Conservation (phyloP, 2,888 invertebrate genomes). For the Molanna angustata region DNA sequence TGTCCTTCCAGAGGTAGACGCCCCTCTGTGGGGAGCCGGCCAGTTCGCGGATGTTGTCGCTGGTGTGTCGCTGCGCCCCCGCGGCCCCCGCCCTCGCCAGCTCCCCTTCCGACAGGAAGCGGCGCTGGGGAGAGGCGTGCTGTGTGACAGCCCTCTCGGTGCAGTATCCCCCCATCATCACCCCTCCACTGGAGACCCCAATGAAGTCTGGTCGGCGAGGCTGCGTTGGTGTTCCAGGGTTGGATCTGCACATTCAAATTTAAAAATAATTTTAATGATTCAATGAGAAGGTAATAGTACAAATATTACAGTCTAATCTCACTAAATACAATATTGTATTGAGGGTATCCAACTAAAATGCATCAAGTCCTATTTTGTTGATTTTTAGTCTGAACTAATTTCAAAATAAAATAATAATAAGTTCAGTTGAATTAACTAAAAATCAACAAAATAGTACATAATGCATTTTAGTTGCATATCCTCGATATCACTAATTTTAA, state of each 20-base stretch:
- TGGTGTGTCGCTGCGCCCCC: slow-evolving; percentile 69
- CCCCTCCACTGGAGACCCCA: slow-evolving; percentile 57
- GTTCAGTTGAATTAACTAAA: too few relatives aligned
- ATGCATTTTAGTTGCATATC: too few relatives aligned
- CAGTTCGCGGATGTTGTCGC: slow-evolving; percentile 83
- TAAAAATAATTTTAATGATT: too few relatives aligned
- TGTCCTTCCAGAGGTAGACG: slow-evolving; percentile 78
- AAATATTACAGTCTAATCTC: too few relatives aligned
- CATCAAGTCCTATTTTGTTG: too few relatives aligned
- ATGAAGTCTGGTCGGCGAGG: slow-evolving; percentile 86
- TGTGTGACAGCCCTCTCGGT: slow-evolving; percentile 23
- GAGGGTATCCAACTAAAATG: too few relatives aligned
- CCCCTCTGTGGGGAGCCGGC: slow-evolving; percentile 85
- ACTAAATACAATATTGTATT: too few relatives aligned
- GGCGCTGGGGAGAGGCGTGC: slow-evolving; percentile 67
- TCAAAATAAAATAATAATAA: too few relatives aligned
- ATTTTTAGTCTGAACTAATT: too few relatives aligned
- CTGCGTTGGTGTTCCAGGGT: slow-evolving; percentile 89
- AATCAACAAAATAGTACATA: too few relatives aligned
- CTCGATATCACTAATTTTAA: too few relatives aligned
- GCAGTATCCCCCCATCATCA: slow-evolving; percentile 29
- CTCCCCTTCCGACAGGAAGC: slow-evolving; percentile 81
- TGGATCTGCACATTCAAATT: slow-evolving; percentile 65
- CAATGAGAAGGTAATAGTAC: too few relatives aligned
- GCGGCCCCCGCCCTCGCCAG: slow-evolving; percentile 68